These are phyloP conservation scores for Agonopterix subpropinquella DNA, from an alignment of 2,888 invertebrate species.

Conservation along the genomic window DNA sequence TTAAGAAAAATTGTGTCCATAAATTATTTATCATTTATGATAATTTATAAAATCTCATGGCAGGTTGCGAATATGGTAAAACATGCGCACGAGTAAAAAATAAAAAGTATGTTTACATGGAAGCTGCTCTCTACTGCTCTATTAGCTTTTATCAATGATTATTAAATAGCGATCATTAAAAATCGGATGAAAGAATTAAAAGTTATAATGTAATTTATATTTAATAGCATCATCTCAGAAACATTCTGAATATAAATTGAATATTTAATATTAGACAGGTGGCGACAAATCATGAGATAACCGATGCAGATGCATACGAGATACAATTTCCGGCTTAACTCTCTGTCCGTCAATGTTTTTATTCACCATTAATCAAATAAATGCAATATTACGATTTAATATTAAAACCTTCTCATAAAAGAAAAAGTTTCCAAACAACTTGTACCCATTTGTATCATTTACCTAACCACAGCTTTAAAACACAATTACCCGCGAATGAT, in stretches of 20 bases:
- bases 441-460: not conserved
- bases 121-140: too few relatives aligned
- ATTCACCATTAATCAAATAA: conserved; percentile 13
- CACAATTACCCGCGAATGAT: conserved; percentile 47
- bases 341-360: conserved; percentile 4
- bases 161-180: too few relatives aligned
- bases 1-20: conserved; percentile 18
- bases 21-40: conserved; percentile 22
- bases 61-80: not conserved
- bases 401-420: not conserved
- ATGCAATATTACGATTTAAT: not conserved
- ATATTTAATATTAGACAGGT: not conserved
- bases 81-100: not conserved
- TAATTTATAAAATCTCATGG: conserved; percentile 4
- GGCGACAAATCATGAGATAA: not conserved
- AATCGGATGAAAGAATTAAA: too few relatives aligned
- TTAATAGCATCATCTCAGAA: too few relatives aligned
- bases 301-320: not conserved
- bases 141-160: too few relatives aligned
- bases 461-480: conserved; percentile 22
- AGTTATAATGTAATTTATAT: too few relatives aligned
- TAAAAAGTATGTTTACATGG: too few relatives aligned
- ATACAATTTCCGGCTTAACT: conserved; percentile 3
- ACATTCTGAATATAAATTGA: too few relatives aligned
- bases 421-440: not conserved